Conservation (phyloP, 2,113 vertebrate genomes). For the Calypte anna region DNA sequence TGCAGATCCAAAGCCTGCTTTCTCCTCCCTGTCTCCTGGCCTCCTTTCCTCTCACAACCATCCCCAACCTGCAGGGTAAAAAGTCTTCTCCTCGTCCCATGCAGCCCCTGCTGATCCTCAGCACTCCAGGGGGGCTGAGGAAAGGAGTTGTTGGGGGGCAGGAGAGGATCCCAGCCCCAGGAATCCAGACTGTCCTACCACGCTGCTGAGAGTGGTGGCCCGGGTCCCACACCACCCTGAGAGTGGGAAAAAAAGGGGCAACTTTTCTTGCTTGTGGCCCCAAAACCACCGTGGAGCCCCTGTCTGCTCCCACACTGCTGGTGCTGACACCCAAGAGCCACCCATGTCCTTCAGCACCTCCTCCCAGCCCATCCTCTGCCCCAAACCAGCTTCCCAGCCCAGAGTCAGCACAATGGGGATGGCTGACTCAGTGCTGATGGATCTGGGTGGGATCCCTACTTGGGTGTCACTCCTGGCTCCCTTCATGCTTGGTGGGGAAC, state of each 20-base stretch:
- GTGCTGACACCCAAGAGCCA: neutral
- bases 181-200: too few species aligned
- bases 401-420: neutral
- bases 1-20: neutral
- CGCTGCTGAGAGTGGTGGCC: neutral
- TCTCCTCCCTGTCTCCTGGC: neutral
- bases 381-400: neutral
- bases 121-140: neutral
- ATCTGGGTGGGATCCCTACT: neutral
- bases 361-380: neutral
- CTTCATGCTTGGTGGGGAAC: accelerated
- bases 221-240: accelerated
- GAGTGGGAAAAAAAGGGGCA: neutral
- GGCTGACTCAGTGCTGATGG: neutral
- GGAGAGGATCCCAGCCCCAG: neutral
- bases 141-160: too few species aligned
- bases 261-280: neutral
- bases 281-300: neutral
- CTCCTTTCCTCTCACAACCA: neutral
- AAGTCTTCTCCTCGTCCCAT: neutral
- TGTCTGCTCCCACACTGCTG: accelerated
- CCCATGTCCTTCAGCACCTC: neutral
- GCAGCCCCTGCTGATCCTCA: neutral
- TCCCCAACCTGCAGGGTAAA: neutral
- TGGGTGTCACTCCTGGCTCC: neutral